Base-by-base conservation (phyloP, 2,888 invertebrate species). In the Sclerodermus sp. region DNA sequence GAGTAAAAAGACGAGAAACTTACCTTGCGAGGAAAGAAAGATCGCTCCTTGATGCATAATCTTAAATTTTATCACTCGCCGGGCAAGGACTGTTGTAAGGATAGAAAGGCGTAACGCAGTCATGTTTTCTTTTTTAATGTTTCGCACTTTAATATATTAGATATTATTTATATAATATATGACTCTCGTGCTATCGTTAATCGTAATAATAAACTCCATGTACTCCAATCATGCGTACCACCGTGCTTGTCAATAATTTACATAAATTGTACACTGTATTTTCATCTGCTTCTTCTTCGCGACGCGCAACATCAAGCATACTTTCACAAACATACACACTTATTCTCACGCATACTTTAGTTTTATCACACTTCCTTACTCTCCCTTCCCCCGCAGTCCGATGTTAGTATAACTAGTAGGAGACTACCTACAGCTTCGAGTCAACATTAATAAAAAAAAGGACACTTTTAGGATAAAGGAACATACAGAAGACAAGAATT, bases 101-200 rank as follows among this genome's bases (percentile, higher is more conserved):
- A n/a, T n/a, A n/a, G n/a, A n/a, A n/a, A n/a, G n/a, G n/a, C n/a
- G n/a, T n/a, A n/a, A n/a, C n/a, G n/a, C n/a, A n/a, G n/a, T n/a
- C n/a, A n/a, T n/a, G n/a, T n/a, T n/a, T n/a, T n/a, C n/a, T 58
- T 66, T 68, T 66, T 66, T 66, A 68, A 68, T 65, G 57, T 67
- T 47, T 63, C 55, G 57, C n/a, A n/a, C 55, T 70, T 67, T 64
- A 70, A 70, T 70, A 70, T 70, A 70, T 70, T 70, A 71, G 64
- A 67, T 65, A 67, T 60, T 59, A 52, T 70, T 70, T 62, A 52
- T 66, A 63, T 64, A 70, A 64, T 64, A 70, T 69, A 68, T 67
- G 60, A 62, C 59, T 68, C 61, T 64, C 59, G 53, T 61, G 59
- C 53, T 60, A 60, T 61, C 51, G 53, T 53, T 68, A 51, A 62